A percentile compares a stretch with the other conserved stretches of the same genome.
Conservation (phyloP, 1,140 invertebrate genomes). For the Neomicropteryx cornuta region DNA sequence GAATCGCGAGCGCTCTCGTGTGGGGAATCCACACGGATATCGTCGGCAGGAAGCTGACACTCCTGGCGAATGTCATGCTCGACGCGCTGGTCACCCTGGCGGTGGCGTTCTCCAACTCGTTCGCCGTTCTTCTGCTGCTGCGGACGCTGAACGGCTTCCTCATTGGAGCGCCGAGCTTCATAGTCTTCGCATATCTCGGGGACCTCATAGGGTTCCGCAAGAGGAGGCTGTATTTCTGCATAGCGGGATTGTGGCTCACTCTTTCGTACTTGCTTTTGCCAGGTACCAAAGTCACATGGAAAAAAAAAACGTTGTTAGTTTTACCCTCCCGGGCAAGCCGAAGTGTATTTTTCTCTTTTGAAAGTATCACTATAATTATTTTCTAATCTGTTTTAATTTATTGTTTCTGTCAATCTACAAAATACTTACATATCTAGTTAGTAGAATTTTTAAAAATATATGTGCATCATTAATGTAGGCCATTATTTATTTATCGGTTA, state of each 20-base stretch:
- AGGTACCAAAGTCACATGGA: constrained; percentile 23
- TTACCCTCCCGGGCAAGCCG: no score
- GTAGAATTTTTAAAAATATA: neutral
- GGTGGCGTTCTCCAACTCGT: constrained; percentile 32
- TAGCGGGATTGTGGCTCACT: constrained; percentile 49
- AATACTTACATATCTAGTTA: neutral
- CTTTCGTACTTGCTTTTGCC: constrained; percentile 49
- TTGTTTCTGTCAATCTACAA: neutral
- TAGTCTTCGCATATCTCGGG: constrained; percentile 49
- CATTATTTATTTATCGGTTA: constrained; percentile 4
- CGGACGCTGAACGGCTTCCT: constrained; percentile 40
- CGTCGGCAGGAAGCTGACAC: constrained; percentile 47
- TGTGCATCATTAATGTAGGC: neutral
- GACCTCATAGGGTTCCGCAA: constrained; percentile 47
- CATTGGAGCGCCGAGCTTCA: constrained; percentile 40
- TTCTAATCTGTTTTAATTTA: constrained; percentile 1
- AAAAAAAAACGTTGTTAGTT: no score
- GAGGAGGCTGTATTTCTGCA: constrained; percentile 45
- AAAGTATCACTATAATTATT: no score
- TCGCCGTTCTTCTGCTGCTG: constrained; percentile 29
- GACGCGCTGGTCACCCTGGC: constrained; percentile 44
- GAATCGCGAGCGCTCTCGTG: constrained; percentile 42
- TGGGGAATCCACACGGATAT: constrained; percentile 57
- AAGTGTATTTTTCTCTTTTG: no score
- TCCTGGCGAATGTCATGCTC: constrained; percentile 47